Conservation (phyloP, 2,797 vertebrate species). For the Esox lucius region DNA sequence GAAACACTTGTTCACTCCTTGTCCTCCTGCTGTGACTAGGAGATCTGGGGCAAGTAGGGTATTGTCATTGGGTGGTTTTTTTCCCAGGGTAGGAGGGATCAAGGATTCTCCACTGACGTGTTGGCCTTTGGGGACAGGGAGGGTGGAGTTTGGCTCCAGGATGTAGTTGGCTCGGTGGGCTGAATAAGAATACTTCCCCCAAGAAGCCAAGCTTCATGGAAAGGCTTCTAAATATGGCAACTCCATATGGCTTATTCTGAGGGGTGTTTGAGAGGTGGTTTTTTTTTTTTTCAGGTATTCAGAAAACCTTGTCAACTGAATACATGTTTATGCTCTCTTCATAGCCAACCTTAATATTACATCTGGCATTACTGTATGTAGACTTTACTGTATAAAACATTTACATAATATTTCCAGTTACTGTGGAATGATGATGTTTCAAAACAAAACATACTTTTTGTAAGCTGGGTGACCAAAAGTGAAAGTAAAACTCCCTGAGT, state of each 20-base stretch:
- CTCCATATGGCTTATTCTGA: neutral
- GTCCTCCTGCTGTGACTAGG: slow-evolving; percentile 61
- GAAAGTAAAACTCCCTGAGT: no score
- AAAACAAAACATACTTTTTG: no score
- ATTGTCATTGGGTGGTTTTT: slow-evolving; percentile 31
- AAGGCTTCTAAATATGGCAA: neutral
- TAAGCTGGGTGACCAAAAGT: no score
- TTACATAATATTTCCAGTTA: no score
- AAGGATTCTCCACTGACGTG: neutral
- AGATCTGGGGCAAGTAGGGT: slow-evolving; percentile 28
- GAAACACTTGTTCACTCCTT: slow-evolving; percentile 67
- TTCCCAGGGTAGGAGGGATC: slow-evolving; percentile 4
- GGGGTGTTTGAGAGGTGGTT: neutral
- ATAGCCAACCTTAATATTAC: neutral
- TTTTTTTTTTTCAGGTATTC: neutral
- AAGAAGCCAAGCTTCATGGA: no score
- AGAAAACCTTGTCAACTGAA: neutral
- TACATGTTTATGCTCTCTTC: neutral
- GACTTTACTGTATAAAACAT: no score
- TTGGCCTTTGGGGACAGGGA: slow-evolving; percentile 18
- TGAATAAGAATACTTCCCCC: slow-evolving; percentile 34
- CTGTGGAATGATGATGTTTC: no score
- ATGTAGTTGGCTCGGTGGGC: slow-evolving; percentile 19
- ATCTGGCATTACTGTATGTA: no score
- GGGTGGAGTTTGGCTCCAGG: slow-evolving; percentile 24